A percentile compares a stretch with the other conserved stretches of the same genome.
phyloP scores from a whole-genome alignment of 2,888 invertebrate genomes.

The Mesorhabditis spiculigera region DNA sequence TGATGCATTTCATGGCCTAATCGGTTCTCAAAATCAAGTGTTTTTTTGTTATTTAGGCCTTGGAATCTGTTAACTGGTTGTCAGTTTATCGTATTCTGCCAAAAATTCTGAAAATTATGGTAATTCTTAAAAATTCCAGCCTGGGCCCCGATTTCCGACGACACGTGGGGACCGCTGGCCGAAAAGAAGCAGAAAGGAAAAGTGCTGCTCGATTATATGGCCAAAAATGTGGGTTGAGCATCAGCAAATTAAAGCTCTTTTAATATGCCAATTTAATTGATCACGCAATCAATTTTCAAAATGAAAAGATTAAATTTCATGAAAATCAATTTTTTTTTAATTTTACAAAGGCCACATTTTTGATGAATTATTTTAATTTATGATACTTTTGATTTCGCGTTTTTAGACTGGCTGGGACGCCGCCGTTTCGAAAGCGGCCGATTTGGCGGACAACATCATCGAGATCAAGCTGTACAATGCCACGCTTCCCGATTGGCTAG shows the following conservation, averaged over 20 bases:
- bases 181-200: conserved; percentile 19
- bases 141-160: conserved; percentile 38
- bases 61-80: no score
- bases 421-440: conserved; percentile 35
- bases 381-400: no score
- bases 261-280: no score
- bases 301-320: not conserved
- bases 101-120: no score
- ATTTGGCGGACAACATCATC: conserved; percentile 44
- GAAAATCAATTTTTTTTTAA: not conserved
- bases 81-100: no score
- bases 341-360: no score
- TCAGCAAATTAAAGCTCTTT: not conserved
- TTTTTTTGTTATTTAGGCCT: no score
- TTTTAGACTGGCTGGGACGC: conserved; percentile 33
- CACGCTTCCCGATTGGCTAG: conserved; percentile 36
- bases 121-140: conserved; percentile 16
- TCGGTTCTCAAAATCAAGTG: no score
- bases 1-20: no score
- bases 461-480: conserved; percentile 30
- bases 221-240: conserved; percentile 12
- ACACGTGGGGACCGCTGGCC: conserved; percentile 26
- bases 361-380: no score
- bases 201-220: conserved; percentile 26
- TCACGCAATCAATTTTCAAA: no score